Evolutionary conservation across 2,797 vertebrate species (phyloP), one percentile per base, ranked within the genome.

Genomic region (Scyliorhinus canicula): DNA sequence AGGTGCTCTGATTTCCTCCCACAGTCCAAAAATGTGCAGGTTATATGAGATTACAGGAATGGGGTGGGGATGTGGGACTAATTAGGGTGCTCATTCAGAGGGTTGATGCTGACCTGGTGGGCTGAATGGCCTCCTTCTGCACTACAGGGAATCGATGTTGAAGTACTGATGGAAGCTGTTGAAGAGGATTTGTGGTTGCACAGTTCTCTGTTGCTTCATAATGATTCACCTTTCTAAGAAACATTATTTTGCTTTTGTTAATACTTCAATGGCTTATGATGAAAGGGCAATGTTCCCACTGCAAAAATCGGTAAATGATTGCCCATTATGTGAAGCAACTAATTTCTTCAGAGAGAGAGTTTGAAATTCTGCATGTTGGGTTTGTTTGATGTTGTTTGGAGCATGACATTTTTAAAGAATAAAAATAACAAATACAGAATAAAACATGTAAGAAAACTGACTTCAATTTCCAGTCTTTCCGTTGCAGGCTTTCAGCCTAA

Each of bases 401-500:
- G 67, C 47, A 94, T 16, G 9, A 12, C 12, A 47, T n/a, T 94
- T 50, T 50, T 16, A 94, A 55, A 74, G 71, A 31, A n/a, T 69
- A 28, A 69, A 93, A 63, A 19, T 90, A 93, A 55, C n/a, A 60
- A 65, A 67, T 50, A 44, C 7, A 44, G 91, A 93, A 9, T 67
- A 69, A 93, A 93, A 31, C 69, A 24, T 69, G 63, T 50, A 71
- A 50, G 65, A 74, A 52, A 55, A 44, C 9, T 24, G 1, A 65
- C 63, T 74, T 94, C 5, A 74, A n/a, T 52, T 74, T 94, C 35
- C 28, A 52, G 44, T 96, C 95, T 95, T 95, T 77, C 82, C 44
- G n/a, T n/a, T n/a, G n/a, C n/a, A n/a, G 93, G 95, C 3, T 95
- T 95, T 95, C n/a, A n/a, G n/a, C 85, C 12, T 74, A 95, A 40